Base-by-base conservation (phyloP, 1,140 invertebrate genomes). In the Ostrea denselamellosa region DNA sequence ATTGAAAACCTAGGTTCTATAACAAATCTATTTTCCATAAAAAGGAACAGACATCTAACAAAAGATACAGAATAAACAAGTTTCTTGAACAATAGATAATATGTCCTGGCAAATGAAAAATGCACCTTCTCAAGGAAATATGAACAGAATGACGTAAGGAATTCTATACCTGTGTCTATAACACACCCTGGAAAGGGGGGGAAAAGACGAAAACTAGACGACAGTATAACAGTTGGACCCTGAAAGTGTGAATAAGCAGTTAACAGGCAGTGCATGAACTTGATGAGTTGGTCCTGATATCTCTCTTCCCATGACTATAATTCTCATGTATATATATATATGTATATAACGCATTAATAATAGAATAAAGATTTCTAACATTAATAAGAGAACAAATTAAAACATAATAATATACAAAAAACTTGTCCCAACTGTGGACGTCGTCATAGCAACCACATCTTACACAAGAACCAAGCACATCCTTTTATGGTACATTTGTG, bases 381-480 rank as follows among this genome's bases (percentile, higher is more conserved):
- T 77, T 77, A 77, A 77, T 77, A 77, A 77, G 34, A 44, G 34
- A 44, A 44, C 28, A 77, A 77, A 28, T 34, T 28, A 77, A 28
- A 77, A 77, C 68, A 77, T 77, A 28, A 83, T 83, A 53, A 44
- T 53, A 83, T 53, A 54, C 54, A 85, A 54, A 82, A 88, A 25
- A 62, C 56, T 85, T 88, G 89, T 87, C 89, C 89, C 89, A n/a
- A 83, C 89, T 81, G 58, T 84, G 89, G 89, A 87, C 89, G 71
- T 89, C 89, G 89, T 89, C 89, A 87, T 89, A 85, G 89, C 84
- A 85, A 89, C 86, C 56, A 25, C 71, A 83, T 83, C 22, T 19
- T 71, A 51, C n/a, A 86, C 56, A 71, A 9, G 34, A 86, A 44
- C 7, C 5, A 71, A 52, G 62, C 52, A 86, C 51, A 44, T 52